Percentiles rank a stretch among this genome's conserved stretches.
phyloP scores from a whole-genome alignment of 2,888 invertebrate genomes.

The Rapana venosa region DNA sequence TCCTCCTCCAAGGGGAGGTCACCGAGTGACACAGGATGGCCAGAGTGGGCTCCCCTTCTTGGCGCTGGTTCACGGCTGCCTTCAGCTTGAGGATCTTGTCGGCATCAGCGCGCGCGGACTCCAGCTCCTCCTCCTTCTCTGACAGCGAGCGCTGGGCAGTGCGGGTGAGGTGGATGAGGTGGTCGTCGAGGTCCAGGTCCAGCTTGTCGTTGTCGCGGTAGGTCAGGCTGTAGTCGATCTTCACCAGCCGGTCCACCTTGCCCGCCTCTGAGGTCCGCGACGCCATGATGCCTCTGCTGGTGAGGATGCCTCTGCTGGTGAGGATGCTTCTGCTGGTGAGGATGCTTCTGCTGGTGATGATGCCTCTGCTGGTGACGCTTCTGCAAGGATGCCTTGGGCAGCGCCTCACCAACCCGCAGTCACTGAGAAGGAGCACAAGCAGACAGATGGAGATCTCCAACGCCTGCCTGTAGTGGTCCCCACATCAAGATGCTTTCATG shows the following conservation, averaged over 20 bases:
- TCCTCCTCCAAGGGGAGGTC: neutral
- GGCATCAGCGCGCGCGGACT: slow-evolving; percentile 41
- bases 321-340: neutral
- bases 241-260: slow-evolving; percentile 31
- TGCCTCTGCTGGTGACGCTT: neutral
- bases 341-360: neutral
- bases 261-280: neutral
- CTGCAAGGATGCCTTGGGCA: neutral
- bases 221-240: slow-evolving; percentile 50
- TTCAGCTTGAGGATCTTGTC: slow-evolving; percentile 46
- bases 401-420: too few species aligned
- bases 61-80: slow-evolving; percentile 44
- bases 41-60: slow-evolving; percentile 12
- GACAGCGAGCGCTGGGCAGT: slow-evolving; percentile 26
- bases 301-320: neutral
- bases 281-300: neutral
- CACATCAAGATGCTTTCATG: too few species aligned
- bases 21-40: neutral
- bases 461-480: too few species aligned
- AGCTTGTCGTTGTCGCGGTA: slow-evolving; percentile 51
- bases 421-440: too few species aligned
- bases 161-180: slow-evolving; percentile 36
- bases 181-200: slow-evolving; percentile 45
- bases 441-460: too few species aligned
- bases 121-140: slow-evolving; percentile 45